Evolutionary conservation across 2,113 vertebrate genomes (phyloP).

Genomic region (Solea solea): DNA sequence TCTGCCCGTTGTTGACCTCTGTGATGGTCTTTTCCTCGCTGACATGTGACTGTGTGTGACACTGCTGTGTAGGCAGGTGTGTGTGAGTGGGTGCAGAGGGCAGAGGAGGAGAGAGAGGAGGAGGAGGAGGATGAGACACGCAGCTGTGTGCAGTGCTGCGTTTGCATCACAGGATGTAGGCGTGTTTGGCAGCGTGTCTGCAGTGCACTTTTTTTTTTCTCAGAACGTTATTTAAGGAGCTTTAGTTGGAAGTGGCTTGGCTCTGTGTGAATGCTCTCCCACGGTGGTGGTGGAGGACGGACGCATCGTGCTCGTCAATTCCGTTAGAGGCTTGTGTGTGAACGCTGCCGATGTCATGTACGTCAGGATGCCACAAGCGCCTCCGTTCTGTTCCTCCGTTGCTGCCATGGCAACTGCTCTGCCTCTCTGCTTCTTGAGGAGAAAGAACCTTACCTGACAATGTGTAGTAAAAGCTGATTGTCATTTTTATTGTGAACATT

Average conservation of each 20-base stretch:
- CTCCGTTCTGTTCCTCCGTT: slow-evolving; percentile 46
- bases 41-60: slow-evolving; percentile 5
- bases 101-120: slow-evolving; percentile 44
- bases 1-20: not conserved
- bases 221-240: slow-evolving; percentile 28
- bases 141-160: slow-evolving; percentile 18
- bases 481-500: too few species aligned
- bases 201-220: slow-evolving; percentile 36
- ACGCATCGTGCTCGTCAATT: slow-evolving; percentile 51
- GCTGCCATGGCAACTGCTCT: slow-evolving; percentile 79
- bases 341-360: slow-evolving; percentile 42
- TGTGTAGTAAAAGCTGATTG: not conserved
- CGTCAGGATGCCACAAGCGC: slow-evolving; percentile 42
- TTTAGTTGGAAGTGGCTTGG: slow-evolving; percentile 36
- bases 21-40: slow-evolving; percentile 12
- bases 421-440: slow-evolving; percentile 49
- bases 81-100: slow-evolving; percentile 53
- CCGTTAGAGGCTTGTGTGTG: slow-evolving; percentile 48
- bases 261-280: slow-evolving; percentile 52
- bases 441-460: slow-evolving; percentile 62
- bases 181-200: slow-evolving; percentile 53
- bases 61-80: slow-evolving; percentile 55
- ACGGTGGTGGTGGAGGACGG: slow-evolving; percentile 25
- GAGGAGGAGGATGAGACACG: slow-evolving; percentile 49
- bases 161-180: slow-evolving; percentile 49